Evolutionary conservation across 2,113 vertebrate species (phyloP), one percentile per base, ranked within the genome.

Genomic region (Mixornis gularis): DNA sequence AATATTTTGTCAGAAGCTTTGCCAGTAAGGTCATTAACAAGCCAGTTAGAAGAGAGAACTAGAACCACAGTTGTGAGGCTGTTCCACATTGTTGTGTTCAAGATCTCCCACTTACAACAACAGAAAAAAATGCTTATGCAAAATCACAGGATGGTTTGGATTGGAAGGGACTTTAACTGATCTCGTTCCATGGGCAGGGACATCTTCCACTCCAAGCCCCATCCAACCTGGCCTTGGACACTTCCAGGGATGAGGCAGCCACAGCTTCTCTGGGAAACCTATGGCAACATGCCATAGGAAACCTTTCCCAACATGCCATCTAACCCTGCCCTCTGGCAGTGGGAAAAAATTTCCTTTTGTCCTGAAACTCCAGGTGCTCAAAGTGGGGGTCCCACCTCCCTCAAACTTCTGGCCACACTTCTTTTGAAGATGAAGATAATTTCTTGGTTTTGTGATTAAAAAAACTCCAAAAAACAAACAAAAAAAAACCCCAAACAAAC

Each of bases 101-200:
- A 46, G 24, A 40, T 79, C 30, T 48, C 34, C 26, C 26, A 29
- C 7, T 48, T 13, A 16, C 3, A 29, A 5, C 52, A 56, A 24
- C 1, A 53, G n/a, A 58, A 82, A 0, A 0, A 7, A 26, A 10
- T 17, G 32, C 0, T 62, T 15, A 6, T 2, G 1, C 6, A 53
- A 79, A 56, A 51, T 3, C 43, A 27, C 32, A 58, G 17, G n/a
- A 65, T 10, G 10, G 18, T 24, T 58, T 44, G 38, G 32, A 10
- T 13, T 58, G 44, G 15, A 65, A 79, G 3, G 22, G n/a, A 29
- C 24, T 32, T n/a, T 24, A 38, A n/a, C 6, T 12, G 26, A 12
- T n/a, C 27, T 63, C 34, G 21, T 17, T 73, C 18, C 43, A 32
- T 6, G 21, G 49, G 10, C 22, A 79, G 12, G 49, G 51, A 32